These are phyloP conservation scores for Anoncus sp. DNA, from an alignment of 2,888 invertebrate genomes.

Conservation along the genomic window DNA sequence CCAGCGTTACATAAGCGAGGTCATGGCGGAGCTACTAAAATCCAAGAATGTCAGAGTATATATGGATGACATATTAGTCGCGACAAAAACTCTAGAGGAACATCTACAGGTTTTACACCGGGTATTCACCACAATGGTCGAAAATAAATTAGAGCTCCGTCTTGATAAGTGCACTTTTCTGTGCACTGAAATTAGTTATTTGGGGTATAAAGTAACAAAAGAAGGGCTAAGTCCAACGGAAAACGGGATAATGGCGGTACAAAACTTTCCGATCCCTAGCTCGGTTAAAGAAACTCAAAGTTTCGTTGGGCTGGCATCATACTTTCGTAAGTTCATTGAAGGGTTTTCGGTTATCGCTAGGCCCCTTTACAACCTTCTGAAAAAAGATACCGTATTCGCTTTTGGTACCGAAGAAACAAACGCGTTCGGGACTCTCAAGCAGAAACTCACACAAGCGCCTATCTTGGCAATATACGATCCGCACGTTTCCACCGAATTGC, in stretches of 20 bases:
- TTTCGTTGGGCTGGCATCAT: slow-evolving; percentile 68
- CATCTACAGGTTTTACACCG: slow-evolving; percentile 20
- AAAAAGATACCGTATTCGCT: slow-evolving; percentile 38
- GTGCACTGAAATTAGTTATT: slow-evolving; percentile 53
- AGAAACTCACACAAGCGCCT: slow-evolving; percentile 34
- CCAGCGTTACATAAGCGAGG: slow-evolving; percentile 63
- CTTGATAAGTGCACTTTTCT: slow-evolving; percentile 51
- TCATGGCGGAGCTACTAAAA: slow-evolving; percentile 62
- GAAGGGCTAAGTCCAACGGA: slow-evolving; percentile 55
- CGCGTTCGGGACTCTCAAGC: slow-evolving; percentile 47
- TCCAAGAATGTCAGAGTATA: slow-evolving; percentile 54
- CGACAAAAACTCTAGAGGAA: slow-evolving; percentile 28
- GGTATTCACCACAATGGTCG: slow-evolving; percentile 21
- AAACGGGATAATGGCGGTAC: slow-evolving; percentile 59
- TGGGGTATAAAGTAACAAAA: slow-evolving; percentile 60
- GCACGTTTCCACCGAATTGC: slow-evolving; percentile 15
- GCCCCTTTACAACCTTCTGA: slow-evolving; percentile 70
- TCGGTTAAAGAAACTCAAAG: slow-evolving; percentile 64
- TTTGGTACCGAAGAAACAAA: slow-evolving; percentile 40
- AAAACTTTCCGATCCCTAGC: slow-evolving; percentile 66
- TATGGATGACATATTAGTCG: slow-evolving; percentile 66
- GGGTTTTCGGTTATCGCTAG: slow-evolving; percentile 67
- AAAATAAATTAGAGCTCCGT: slow-evolving; percentile 40
- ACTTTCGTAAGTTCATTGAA: slow-evolving; percentile 69
- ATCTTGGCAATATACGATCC: slow-evolving; percentile 50